Percentiles rank a stretch among this genome's conserved stretches.
Evolutionary conservation across 2,888 invertebrate species (phyloP).

Genomic region (Emmelina monodactyla): DNA sequence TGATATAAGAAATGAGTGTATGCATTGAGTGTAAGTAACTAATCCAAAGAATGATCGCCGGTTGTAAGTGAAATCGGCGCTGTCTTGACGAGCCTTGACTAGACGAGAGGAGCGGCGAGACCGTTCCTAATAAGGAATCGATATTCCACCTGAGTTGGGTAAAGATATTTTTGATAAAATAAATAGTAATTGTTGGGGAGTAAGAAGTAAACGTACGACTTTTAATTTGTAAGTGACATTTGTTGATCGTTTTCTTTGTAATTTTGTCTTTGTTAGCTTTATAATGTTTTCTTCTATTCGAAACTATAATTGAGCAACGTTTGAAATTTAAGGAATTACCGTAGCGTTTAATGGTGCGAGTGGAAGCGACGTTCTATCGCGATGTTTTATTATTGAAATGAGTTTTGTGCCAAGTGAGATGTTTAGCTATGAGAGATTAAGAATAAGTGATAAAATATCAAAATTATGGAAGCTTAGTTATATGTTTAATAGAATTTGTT

Average conservation of each 20-base stretch:
- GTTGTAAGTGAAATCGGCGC: conserved; percentile 27
- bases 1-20: conserved; percentile 25
- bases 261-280: conserved; percentile 63
- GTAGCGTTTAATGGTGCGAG: conserved; percentile 38
- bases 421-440: conserved; percentile 58
- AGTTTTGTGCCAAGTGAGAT: conserved; percentile 65
- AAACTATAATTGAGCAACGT: conserved; percentile 32
- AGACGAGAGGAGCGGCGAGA: conserved; percentile 15
- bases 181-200: conserved; percentile 55
- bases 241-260: conserved; percentile 63
- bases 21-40: conserved; percentile 40
- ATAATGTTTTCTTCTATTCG: conserved; percentile 52
- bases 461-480: conserved; percentile 57
- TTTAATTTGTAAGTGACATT: conserved; percentile 63
- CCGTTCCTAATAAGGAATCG: conserved; percentile 17
- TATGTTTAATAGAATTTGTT: no score
- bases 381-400: conserved; percentile 46
- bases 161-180: conserved; percentile 51
- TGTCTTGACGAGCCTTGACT: conserved; percentile 29
- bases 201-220: conserved; percentile 52
- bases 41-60: conserved; percentile 41
- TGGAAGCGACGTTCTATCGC: conserved; percentile 33
- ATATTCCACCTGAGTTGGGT: conserved; percentile 28
- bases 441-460: conserved; percentile 62
- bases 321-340: conserved; percentile 36